Evolutionary conservation across 2,888 invertebrate genomes (phyloP).

Genomic region (Nycteola revayana): DNA sequence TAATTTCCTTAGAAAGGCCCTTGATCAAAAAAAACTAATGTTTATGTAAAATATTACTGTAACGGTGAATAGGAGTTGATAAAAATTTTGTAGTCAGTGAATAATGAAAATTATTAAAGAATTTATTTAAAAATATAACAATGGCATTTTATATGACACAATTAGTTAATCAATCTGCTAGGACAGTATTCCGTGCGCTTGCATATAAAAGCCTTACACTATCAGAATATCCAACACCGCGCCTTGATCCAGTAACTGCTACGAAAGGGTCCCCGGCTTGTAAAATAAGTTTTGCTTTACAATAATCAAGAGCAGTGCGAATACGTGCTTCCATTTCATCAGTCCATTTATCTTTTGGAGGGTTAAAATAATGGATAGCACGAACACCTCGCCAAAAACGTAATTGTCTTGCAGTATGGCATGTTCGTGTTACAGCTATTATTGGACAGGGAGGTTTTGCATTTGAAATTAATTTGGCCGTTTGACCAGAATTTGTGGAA

Average conservation of each 20-base stretch:
- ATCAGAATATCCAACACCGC: constrained; percentile 71
- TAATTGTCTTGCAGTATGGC: constrained; percentile 84
- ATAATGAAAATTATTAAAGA: too few species aligned
- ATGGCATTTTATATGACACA: too few species aligned
- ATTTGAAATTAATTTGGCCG: constrained; percentile 86
- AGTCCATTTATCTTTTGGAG: constrained; percentile 51
- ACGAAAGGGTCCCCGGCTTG: constrained; percentile 69
- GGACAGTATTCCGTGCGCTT: constrained; percentile 57
- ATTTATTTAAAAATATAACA: too few species aligned
- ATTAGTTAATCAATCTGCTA: constrained; percentile 15
- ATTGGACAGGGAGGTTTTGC: constrained; percentile 88
- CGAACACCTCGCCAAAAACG: constrained; percentile 77
- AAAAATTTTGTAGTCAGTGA: too few species aligned
- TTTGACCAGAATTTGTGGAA: constrained; percentile 87
- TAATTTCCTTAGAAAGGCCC: too few species aligned
- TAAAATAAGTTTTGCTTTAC: constrained; percentile 66
- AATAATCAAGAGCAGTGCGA: constrained; percentile 66
- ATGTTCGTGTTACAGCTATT: constrained; percentile 86
- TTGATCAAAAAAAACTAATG: too few species aligned
- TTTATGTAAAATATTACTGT: too few species aligned
- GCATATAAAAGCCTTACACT: constrained; percentile 65
- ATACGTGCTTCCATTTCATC: constrained; percentile 62
- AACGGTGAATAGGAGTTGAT: too few species aligned
- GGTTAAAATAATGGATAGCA: constrained; percentile 77
- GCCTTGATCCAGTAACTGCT: constrained; percentile 60